Base-by-base conservation (phyloP, 1,140 invertebrate genomes). In the Araneus ventricosus region DNA sequence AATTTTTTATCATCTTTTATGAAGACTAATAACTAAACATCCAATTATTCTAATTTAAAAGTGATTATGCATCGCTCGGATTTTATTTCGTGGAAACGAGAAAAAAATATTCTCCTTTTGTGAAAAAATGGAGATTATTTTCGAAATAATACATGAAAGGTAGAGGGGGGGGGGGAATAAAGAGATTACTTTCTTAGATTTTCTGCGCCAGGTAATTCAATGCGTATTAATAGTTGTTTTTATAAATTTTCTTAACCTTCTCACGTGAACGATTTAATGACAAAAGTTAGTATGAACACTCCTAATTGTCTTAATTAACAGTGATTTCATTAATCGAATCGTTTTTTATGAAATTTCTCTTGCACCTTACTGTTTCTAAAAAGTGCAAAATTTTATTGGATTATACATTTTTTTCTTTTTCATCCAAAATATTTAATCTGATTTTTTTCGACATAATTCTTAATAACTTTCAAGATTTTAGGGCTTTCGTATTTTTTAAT, bases 31-130 rank as follows among this genome's bases (percentile, higher is more conserved):
- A 82, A 82, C 37, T 45, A 24, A 24, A 27, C 37, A 45, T 45
- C 79, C 79, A 82, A 82, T 82, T 82, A 82, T 82, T 82, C 22
- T 82, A 82, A 82, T 82, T 82, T 82, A 45, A 82, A 45, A 45
- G 79, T 41, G 37, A 82, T 82, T 82, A 82, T 82, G 2, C 7
- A 52, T 52, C 70, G 2, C 22, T 22, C 22, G n/a, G 59, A 22
- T 70, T 70, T 34, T 30, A 70, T 30, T 70, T 30, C 17, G 10
- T 30, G 14, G 59, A 70, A 37, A 17, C 0, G 27, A 14, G 17
- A 70, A 70, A 70, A 70, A 70, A 34, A 70, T 70, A 34, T 30
- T 34, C 17, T 4, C 34, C 14, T 30, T 70, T 70, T 70, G 7
- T 30, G 4, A 34, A 70, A 24, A 70, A 27, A 17, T 27, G 67